A percentile compares a stretch with the other conserved stretches of the same genome.
Conservation (phyloP, 1,140 invertebrate genomes). For the Myzus persicae region DNA sequence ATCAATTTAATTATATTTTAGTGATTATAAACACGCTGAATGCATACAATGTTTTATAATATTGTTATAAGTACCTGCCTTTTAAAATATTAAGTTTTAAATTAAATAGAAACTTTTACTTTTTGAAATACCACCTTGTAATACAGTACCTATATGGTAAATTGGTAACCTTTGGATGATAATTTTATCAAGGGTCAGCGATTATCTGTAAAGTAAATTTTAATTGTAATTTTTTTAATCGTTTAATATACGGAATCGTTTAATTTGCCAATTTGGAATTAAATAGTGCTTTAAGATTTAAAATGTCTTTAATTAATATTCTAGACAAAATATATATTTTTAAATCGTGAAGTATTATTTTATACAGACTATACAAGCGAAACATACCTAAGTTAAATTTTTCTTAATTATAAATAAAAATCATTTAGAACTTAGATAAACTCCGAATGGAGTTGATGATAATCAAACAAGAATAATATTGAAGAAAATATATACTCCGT, state of each 20-base stretch:
- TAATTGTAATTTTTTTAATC: not conserved
- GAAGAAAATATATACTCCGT: not conserved
- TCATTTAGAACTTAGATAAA: not conserved
- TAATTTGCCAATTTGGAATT: not conserved
- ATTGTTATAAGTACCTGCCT: not conserved
- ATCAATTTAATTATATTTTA: not conserved
- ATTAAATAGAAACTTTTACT: not conserved
- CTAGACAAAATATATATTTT: not conserved
- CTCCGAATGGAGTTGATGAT: not conserved
- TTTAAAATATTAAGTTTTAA: not conserved
- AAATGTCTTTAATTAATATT: not conserved
- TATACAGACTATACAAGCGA: not conserved
- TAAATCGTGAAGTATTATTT: no score
- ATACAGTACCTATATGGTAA: not conserved
- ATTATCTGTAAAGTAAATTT: not conserved
- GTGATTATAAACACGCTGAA: not conserved
- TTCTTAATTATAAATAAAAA: no score
- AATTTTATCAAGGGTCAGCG: not conserved
- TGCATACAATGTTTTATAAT: not conserved
- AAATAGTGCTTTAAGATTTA: not conserved
- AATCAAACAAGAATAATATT: not conserved
- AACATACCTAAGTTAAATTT: not conserved
- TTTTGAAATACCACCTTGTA: not conserved
- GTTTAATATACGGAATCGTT: not conserved
- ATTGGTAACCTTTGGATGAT: not conserved